A percentile compares a stretch with the other conserved stretches of the same genome.
phyloP scores from a whole-genome alignment of 2,113 vertebrate genomes.

The Protomyctophum bolini region DNA sequence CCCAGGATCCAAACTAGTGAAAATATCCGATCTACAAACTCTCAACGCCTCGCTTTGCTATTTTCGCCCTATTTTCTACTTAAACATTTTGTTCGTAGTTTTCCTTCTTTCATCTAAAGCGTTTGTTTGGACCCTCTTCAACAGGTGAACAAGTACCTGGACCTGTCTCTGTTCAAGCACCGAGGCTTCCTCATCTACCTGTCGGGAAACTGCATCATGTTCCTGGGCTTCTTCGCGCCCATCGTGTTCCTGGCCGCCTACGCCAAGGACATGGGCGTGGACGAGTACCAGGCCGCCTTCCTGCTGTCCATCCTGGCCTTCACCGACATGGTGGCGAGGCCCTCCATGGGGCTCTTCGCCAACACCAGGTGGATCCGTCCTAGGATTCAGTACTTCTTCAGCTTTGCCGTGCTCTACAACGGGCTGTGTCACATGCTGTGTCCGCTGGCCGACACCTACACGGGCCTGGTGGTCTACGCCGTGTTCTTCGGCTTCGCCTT shows the following conservation, averaged over 20 bases:
- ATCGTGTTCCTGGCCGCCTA: constrained; percentile 94
- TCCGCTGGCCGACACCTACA: constrained; percentile 85
- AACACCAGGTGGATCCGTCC: constrained; percentile 89
- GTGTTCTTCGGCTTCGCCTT: constrained; percentile 96
- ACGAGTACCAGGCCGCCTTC: constrained; percentile 93
- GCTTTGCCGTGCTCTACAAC: constrained; percentile 91
- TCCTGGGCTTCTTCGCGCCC: constrained; percentile 94
- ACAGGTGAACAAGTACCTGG: constrained; percentile 88
- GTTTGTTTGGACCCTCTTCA: too few species aligned
- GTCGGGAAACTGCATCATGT: constrained; percentile 96
- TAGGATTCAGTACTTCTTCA: constrained; percentile 95
- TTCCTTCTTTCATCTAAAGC: too few species aligned
- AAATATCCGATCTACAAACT: too few species aligned
- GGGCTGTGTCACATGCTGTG: constrained; percentile 92
- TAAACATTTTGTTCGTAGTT: too few species aligned
- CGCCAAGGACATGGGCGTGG: constrained; percentile 91
- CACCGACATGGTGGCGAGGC: constrained; percentile 95
- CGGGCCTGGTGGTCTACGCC: constrained; percentile 88
- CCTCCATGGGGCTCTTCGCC: constrained; percentile 89
- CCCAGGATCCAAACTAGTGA: too few species aligned
- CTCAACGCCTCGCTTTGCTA: too few species aligned
- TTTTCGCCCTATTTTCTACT: too few species aligned
- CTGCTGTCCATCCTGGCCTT: constrained; percentile 94
- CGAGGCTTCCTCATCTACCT: constrained; percentile 97
- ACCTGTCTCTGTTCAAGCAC: constrained; percentile 94